Percentiles rank a stretch among this genome's conserved stretches.
Evolutionary conservation across 2,797 vertebrate species (phyloP).

Genomic region (Myripristis murdjan): DNA sequence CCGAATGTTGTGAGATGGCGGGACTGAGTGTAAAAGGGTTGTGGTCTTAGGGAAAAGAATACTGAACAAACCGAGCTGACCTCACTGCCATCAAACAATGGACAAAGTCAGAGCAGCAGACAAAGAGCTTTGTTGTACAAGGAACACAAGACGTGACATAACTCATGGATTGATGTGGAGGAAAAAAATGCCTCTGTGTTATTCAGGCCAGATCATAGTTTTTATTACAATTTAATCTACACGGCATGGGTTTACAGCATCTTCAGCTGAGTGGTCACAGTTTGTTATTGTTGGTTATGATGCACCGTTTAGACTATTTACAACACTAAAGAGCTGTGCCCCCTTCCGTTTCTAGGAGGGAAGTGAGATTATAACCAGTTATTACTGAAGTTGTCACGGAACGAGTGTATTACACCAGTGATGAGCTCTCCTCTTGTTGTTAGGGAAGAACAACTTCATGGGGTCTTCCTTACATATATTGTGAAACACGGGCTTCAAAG

Average conservation of each 20-base stretch:
- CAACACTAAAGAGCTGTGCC: not conserved
- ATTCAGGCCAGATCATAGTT: slow-evolving; percentile 16
- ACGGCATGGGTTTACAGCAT: slow-evolving; percentile 1
- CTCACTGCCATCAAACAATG: slow-evolving; percentile 77
- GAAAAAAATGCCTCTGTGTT: slow-evolving; percentile 25
- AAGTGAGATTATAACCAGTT: slow-evolving; percentile 16
- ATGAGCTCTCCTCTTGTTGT: slow-evolving; percentile 30
- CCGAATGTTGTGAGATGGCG: slow-evolving; percentile 43
- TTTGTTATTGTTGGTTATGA: not conserved
- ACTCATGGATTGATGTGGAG: slow-evolving; percentile 22
- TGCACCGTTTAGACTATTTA: not conserved
- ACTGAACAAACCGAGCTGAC: slow-evolving; percentile 71
- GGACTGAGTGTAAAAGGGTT: slow-evolving; percentile 7
- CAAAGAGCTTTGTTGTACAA: slow-evolving; percentile 75
- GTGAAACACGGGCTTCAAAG: slow-evolving; percentile 65
- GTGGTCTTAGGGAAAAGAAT: slow-evolving; percentile 36
- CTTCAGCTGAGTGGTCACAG: slow-evolving; percentile 2
- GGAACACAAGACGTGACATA: slow-evolving; percentile 63
- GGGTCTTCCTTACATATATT: slow-evolving; percentile 39
- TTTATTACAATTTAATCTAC: slow-evolving; percentile 15
- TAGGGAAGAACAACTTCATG: slow-evolving; percentile 17
- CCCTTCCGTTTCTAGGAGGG: not conserved
- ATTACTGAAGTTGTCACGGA: slow-evolving; percentile 8
- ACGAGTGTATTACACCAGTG: slow-evolving; percentile 16
- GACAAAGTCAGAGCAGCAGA: slow-evolving; percentile 59